Percentiles rank a stretch among this genome's conserved stretches.
phyloP scores from a whole-genome alignment of 2,888 invertebrate genomes.

The Geophilus truncorum region DNA sequence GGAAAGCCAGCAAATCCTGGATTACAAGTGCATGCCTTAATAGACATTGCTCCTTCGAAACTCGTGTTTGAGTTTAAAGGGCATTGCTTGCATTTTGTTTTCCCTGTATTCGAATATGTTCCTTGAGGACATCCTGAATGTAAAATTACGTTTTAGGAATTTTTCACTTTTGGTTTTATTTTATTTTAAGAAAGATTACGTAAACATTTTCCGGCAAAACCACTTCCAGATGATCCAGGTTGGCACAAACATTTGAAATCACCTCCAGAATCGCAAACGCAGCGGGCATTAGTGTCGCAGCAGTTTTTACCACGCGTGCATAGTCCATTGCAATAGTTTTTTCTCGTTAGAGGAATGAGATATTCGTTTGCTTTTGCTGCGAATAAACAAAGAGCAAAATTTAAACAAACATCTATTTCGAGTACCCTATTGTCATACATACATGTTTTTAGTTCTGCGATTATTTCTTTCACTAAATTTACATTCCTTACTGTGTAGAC shows the following conservation, averaged over 20 bases:
- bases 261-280: constrained; percentile 1
- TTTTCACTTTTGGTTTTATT: neutral
- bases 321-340: neutral
- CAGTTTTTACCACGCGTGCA: neutral
- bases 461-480: neutral
- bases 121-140: constrained; percentile 28
- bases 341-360: neutral
- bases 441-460: neutral
- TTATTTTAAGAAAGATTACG: neutral
- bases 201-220: neutral
- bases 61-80: constrained; percentile 10
- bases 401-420: neutral
- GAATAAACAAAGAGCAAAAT: neutral
- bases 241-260: neutral
- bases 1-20: neutral
- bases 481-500: neutral
- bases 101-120: neutral
- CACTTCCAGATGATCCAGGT: neutral
- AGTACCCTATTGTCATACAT: neutral
- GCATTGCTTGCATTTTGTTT: neutral
- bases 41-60: neutral
- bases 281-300: neutral
- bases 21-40: constrained; percentile 12
- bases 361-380: neutral
- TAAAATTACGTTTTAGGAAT: too few species aligned